Evolutionary conservation across 1,140 invertebrate genomes (phyloP).

Genomic region (Diplogasteroides magnus): DNA sequence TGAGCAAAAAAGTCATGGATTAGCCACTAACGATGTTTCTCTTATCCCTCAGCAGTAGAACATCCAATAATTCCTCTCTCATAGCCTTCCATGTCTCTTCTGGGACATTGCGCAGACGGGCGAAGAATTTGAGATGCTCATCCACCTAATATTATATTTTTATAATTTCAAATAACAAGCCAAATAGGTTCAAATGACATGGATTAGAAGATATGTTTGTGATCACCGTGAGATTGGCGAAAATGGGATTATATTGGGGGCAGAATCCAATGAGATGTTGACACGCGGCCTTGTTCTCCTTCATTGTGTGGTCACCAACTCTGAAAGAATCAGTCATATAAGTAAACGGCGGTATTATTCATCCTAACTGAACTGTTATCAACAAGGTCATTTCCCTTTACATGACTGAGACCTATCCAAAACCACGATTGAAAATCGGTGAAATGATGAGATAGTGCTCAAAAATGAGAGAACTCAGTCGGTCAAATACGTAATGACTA

Average conservation of each 20-base stretch:
- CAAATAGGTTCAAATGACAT: neutral
- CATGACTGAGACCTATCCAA: too few relatives aligned
- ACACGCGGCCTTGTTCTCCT: neutral
- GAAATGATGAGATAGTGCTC: neutral
- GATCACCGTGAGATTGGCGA: constrained; percentile 26
- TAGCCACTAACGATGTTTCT: constrained; percentile 19
- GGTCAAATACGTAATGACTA: too few relatives aligned
- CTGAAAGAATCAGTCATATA: neutral
- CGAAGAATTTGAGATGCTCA: constrained; percentile 25
- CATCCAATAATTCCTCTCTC: constrained; percentile 12
- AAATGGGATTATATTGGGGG: constrained; percentile 27
- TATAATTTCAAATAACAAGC: neutral
- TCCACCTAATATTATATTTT: neutral
- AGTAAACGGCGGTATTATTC: neutral
- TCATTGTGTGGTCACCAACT: constrained; percentile 7
- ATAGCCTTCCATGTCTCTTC: constrained; percentile 6
- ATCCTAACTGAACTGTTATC: neutral
- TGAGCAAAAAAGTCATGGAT: too few relatives aligned
- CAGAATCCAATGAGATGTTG: constrained; percentile 26
- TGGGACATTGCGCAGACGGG: constrained; percentile 17
- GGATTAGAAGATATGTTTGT: too few relatives aligned
- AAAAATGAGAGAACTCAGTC: too few relatives aligned
- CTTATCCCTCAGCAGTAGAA: constrained; percentile 21
- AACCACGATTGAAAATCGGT: too few relatives aligned
- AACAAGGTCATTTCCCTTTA: too few relatives aligned